Evolutionary conservation across 2,888 invertebrate species (phyloP).

Genomic region (Hecatera dysodea): DNA sequence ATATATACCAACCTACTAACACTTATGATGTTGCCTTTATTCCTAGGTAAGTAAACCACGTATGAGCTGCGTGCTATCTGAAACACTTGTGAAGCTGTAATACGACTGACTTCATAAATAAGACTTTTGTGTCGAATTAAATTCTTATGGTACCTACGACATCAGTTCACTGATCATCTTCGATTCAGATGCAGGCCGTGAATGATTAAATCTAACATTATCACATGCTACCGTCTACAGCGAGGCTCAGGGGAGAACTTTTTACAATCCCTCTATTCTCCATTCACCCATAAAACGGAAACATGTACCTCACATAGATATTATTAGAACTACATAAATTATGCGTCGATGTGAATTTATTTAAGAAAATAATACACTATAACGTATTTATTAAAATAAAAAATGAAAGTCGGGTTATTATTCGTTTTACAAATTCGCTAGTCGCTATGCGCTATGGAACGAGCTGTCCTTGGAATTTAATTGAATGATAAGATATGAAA

Average conservation of each 20-base stretch:
- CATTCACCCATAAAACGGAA: not conserved
- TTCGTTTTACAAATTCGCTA: slow-evolving; percentile 1
- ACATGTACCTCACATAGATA: not conserved
- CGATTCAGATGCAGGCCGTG: no score
- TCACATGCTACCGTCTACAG: not conserved
- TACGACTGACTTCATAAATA: not conserved
- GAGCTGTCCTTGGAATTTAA: not conserved
- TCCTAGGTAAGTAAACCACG: no score
- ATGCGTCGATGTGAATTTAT: not conserved
- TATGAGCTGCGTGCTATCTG: not conserved
- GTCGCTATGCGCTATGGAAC: not conserved
- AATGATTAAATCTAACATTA: no score
- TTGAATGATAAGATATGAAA: not conserved
- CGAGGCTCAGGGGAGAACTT: no score
- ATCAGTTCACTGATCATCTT: not conserved
- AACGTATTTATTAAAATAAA: slow-evolving; percentile 9
- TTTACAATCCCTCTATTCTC: not conserved
- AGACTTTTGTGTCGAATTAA: not conserved
- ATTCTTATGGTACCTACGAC: not conserved
- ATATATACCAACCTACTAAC: not conserved
- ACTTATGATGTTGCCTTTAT: not conserved
- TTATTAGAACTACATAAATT: not conserved
- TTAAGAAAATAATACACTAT: not conserved
- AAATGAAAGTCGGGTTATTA: not conserved
- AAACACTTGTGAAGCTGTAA: not conserved